Base-by-base conservation (phyloP, 2,888 invertebrate genomes). In the Argyra leucocephala region DNA sequence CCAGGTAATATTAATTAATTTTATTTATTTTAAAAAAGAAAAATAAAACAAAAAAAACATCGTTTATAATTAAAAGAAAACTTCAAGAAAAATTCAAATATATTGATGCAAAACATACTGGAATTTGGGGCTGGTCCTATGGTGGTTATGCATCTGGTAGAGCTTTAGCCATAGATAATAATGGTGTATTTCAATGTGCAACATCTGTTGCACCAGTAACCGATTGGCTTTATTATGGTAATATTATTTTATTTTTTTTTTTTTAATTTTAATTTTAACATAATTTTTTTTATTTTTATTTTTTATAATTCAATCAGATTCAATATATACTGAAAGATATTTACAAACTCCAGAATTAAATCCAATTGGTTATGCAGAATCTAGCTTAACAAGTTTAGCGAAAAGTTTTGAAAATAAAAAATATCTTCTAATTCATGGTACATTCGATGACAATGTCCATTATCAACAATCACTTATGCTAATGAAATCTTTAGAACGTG, bases 81-180 rank as follows among this genome's bases (percentile, higher is more conserved):
- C 67, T 79, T 31, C 89, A 90, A 71, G 76, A 86, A 63, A 83
- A 82, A 63, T 81, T 86, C 21, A 76, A 83, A 1, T 96, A 87
- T 80, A 85, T 97, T 67, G 95, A 96, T 80, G 79, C 82, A 3
- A 84, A 85, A 63, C 87, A 89, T 72, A 90, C 93, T 0, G 96
- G 92, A 62, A 95, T 98, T 73, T 97, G 96, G 96, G 98, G 98
- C 65, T 97, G 96, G 97, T 96, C 96, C 72, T 98, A 97, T 79
- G 98, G 98, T 18, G 98, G 97, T 1, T 97, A 93, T 79, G 91
- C 93, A 0, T 86, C 96, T 1, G 91, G 91, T 5, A 88, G 94
- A 82, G 91, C 90, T 2, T 82, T 97, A 68, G 93, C 93, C 0
- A 85, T 85, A 61, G 94, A 95, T 69, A 80, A 80, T 0, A 82